Evolutionary conservation across 2,888 invertebrate genomes (phyloP).

Genomic region (Lithosia quadra): DNA sequence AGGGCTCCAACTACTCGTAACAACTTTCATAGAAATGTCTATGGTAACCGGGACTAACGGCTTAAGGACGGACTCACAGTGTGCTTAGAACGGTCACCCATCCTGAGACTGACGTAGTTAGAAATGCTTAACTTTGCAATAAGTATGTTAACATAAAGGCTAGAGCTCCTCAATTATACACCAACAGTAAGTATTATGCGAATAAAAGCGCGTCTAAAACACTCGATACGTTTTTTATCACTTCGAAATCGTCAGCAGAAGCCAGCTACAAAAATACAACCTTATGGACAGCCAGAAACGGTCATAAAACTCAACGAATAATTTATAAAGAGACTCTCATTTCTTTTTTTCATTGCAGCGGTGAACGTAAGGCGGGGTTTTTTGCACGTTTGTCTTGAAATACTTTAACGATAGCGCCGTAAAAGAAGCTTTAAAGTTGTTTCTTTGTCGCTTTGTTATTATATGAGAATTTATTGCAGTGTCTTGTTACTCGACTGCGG

Average conservation of each 20-base stretch:
- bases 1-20: too few species aligned
- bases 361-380: not conserved
- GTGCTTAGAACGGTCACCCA: too few species aligned
- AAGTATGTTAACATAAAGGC: too few species aligned
- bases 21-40: too few species aligned
- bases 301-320: not conserved
- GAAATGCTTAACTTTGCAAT: too few species aligned
- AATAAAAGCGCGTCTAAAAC: not conserved
- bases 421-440: slow-evolving; percentile 1
- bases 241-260: not conserved
- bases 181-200: not conserved
- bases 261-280: not conserved
- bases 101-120: too few species aligned
- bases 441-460: not conserved
- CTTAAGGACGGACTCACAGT: too few species aligned
- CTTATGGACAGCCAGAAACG: not conserved
- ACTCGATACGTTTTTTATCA: not conserved
- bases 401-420: not conserved
- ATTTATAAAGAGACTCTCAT: not conserved
- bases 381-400: not conserved
- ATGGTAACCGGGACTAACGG: too few species aligned
- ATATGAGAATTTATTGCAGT: too few species aligned
- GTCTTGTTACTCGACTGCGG: too few species aligned
- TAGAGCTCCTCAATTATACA: not conserved
- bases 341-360: not conserved